These are phyloP conservation scores for Heliconius eleuchia DNA, from an alignment of 1,140 invertebrate species.

Conservation along the genomic window DNA sequence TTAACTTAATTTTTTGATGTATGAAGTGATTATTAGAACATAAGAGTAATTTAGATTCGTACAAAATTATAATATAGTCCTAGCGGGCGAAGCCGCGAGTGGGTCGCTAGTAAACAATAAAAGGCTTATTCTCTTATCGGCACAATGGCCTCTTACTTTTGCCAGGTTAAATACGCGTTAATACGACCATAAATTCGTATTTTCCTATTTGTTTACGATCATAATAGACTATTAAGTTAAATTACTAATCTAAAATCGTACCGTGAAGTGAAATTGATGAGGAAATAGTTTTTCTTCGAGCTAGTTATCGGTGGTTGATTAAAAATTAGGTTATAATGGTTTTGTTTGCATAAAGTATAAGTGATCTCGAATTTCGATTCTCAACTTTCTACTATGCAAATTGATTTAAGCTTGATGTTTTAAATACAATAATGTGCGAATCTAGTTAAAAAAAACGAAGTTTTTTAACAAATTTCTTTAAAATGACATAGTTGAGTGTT, in stretches of 20 bases:
- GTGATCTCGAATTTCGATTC: neutral
- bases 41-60: no score
- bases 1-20: no score
- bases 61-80: no score
- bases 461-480: neutral
- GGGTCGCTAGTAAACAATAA: slow-evolving; percentile 2
- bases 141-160: slow-evolving; percentile 31
- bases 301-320: slow-evolving; percentile 17
- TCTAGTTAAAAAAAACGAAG: neutral
- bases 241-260: slow-evolving; percentile 42
- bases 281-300: slow-evolving; percentile 36
- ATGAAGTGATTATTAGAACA: no score
- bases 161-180: slow-evolving; percentile 44
- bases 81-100: no score
- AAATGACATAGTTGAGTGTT: no score
- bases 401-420: neutral
- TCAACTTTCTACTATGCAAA: neutral
- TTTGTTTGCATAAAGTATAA: neutral
- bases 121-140: slow-evolving; percentile 24
- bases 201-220: slow-evolving; percentile 46
- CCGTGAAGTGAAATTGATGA: slow-evolving; percentile 40
- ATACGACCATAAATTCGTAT: slow-evolving; percentile 39
- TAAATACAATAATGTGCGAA: neutral
- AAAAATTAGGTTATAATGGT: slow-evolving; percentile 8
- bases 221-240: slow-evolving; percentile 48